These are phyloP conservation scores for Phocides pigmalion DNA, from an alignment of 1,140 invertebrate species.

Conservation along the genomic window DNA sequence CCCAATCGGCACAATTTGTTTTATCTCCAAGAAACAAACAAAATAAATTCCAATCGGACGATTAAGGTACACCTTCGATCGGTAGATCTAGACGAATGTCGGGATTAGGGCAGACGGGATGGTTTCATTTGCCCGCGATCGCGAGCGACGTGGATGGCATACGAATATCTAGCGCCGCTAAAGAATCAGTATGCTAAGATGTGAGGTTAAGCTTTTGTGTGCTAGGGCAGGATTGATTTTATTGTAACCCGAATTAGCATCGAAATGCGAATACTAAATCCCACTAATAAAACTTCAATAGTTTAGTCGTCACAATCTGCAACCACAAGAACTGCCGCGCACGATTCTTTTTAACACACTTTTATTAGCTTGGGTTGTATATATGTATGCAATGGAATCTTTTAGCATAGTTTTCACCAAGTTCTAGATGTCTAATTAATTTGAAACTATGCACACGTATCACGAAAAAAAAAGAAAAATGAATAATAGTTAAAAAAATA, in stretches of 20 bases:
- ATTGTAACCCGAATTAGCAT: not conserved
- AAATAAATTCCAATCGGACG: constrained; percentile 69
- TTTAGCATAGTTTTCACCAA: no score
- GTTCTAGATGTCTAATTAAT: no score
- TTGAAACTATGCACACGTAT: no score
- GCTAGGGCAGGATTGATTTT: not conserved
- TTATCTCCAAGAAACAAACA: constrained; percentile 53
- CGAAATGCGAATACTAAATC: not conserved
- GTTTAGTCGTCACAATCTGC: no score
- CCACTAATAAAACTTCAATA: no score
- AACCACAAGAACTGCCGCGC: no score
- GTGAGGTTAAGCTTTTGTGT: not conserved
- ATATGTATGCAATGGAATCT: no score
- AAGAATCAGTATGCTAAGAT: constrained; percentile 11
- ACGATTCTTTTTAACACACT: no score
- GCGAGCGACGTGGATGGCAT: constrained; percentile 45
- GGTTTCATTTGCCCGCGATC: constrained; percentile 52
- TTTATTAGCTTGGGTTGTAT: no score
- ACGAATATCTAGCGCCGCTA: constrained; percentile 37
- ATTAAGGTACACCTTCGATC: constrained; percentile 69
- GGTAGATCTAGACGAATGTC: constrained; percentile 60
- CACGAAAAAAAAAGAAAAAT: no score
- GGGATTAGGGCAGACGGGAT: constrained; percentile 53
- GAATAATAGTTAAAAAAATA: no score
- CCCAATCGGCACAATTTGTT: constrained; percentile 51